Base-by-base conservation (phyloP, 30 jellyfish, hydroid and myxozoan genomes). In the Clytia hemisphaerica region DNA sequence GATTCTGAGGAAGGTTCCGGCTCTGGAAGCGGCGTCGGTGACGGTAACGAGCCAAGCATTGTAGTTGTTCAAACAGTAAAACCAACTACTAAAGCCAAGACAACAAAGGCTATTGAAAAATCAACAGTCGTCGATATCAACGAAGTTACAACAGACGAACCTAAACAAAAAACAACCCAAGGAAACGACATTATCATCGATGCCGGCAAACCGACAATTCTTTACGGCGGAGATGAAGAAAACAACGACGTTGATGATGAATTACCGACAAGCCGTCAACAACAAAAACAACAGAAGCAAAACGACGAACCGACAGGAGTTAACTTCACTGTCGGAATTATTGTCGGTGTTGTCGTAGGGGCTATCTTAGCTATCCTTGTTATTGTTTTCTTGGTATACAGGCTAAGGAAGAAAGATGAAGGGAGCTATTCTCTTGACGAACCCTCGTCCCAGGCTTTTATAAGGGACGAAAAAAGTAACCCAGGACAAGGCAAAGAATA, bases 301-400 rank as follows among this genome's bases (percentile, higher is more conserved):
- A 34, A 30, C n/a, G 60, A 74, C 3, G 38, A 58, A 45, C 46
- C 50, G 26, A 44, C 69, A 2, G 93, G 90, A 1, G 53, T 87
- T n/a, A 58, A 68, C 25, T 79, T 87, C 35, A 79, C 92, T 25
- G 86, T 74, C 2, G 96, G 94, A 4, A 87, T 87, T 12, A 87
- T 87, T 9, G 67, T 78, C 38, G 96, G 96, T n/a, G 96, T 80
- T 33, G 94, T 87, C 33, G 79, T 75, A 16, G 96, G 96, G 19
- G 96, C 96, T 6, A 48, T 87, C 29, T 71, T 87, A 30, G 94
- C 94, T 51, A 72, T 87, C 22, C 58, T 79, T 25, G 69, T 87
- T 4, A 79, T 87, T 25, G 31, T 87, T 28, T 73, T 87, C 47
- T 67, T 87, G 61, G 96, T 87, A 10, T 79, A 87, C 58, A 71